Base-by-base conservation (phyloP, 2,797 vertebrate species). In the Rhyacichthys aspro region DNA sequence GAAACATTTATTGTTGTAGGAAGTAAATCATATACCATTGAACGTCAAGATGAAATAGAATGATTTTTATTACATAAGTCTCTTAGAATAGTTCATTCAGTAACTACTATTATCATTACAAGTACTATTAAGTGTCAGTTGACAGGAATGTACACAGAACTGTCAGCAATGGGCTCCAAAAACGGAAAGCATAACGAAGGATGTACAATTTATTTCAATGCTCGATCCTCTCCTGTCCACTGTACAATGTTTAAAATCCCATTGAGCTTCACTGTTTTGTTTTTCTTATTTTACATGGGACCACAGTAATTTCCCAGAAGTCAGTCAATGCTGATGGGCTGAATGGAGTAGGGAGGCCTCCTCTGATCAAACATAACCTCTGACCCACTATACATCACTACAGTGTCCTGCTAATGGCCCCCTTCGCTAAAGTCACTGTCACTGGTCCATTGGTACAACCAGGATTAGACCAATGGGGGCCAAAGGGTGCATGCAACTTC, bases 361-460 rank as follows among this genome's bases (percentile, higher is more conserved):
- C 52, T 63, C 48, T 80, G 81, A 90, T 91, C 85, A 92, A 90
- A 91, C 75, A 55, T 74, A 70, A 85, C 83, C 90, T 57, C 55
- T 87, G 81, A 88, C 87, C 87, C 60, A 17, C n/a, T 59, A 64
- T 83, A 68, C 72, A 76, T 76, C 75, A 52, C 56, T 37, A 70
- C 75, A 89, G 91, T 89, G 90, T 90, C 70, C 72, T 59, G 48
- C 67, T 83, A 72, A 78, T 45, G 62, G 36, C 65, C 58, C 46
- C 46, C 50, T 36, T 71, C 70, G 70, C 81, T 85, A n/a, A 59
- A 69, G 76, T 82, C 85, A 82, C 76, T 77, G 76, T 88, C 85
- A 81, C 63, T 36, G 68, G 72, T 77, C 75, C 77, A 73, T 81
- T 68, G 73, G 67, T 74, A 63, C 74, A 75, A 70, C 55, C 43